Conservation (phyloP, 2,888 invertebrate genomes). For the Lithodes maja region DNA sequence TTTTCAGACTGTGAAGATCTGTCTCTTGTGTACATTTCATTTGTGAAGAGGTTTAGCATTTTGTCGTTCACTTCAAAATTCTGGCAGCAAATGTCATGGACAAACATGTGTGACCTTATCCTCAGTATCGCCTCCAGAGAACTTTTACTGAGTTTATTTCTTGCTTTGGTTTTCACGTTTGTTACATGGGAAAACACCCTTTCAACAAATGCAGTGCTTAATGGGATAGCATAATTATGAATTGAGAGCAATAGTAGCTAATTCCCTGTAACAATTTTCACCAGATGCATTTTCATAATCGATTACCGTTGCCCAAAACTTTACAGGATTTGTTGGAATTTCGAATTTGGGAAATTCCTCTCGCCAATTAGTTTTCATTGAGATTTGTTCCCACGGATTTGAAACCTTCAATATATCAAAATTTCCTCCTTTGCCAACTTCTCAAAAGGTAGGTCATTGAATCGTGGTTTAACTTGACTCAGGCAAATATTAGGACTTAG, state of each 20-base stretch:
- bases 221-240: constrained; percentile 13
- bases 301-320: constrained; percentile 12
- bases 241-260: constrained; percentile 10
- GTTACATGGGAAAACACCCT: constrained; percentile 32
- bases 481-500: neutral
- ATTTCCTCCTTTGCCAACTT: neutral
- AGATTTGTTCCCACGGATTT: constrained; percentile 10
- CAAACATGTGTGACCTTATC: constrained; percentile 5
- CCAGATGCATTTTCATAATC: constrained; percentile 24
- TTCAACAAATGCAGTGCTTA: constrained; percentile 27
- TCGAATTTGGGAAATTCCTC: neutral
- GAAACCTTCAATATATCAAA: neutral
- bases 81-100: neutral
- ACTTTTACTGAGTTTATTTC: neutral
- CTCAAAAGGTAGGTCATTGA: no score
- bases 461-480: constrained; percentile 1
- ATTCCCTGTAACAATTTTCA: constrained; percentile 17
- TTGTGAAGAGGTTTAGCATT: constrained; percentile 4
- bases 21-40: neutral
- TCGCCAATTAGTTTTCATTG: neutral
- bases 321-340: constrained; percentile 6
- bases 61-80: neutral
- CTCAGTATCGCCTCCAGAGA: constrained; percentile 3
- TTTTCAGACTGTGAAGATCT: neutral
- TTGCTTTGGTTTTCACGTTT: constrained; percentile 19